These are phyloP conservation scores for Irena cyanogastra DNA, from an alignment of 2,113 vertebrate species.

Conservation along the genomic window DNA sequence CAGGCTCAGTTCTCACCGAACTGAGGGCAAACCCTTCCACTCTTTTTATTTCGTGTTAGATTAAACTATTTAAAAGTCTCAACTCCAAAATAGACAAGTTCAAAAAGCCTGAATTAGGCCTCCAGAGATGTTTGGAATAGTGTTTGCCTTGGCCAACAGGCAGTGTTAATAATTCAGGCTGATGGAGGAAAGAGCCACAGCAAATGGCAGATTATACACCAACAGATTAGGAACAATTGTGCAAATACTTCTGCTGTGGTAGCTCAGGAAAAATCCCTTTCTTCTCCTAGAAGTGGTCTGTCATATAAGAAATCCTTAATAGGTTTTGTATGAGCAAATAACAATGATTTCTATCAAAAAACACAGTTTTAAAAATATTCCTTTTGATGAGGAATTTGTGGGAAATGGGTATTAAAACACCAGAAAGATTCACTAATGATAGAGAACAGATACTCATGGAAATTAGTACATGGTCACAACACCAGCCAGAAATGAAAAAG, in stretches of 20 bases:
- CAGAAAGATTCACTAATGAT: not conserved
- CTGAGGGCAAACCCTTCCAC: not conserved
- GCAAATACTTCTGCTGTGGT: slow-evolving; percentile 32
- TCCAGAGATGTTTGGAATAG: not conserved
- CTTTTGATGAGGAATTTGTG: slow-evolving; percentile 1
- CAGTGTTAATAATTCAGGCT: not conserved
- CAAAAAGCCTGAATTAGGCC: not conserved
- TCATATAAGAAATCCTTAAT: slow-evolving; percentile 19
- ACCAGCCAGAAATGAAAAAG: not conserved
- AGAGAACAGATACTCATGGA: not conserved
- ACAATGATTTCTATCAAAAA: not conserved
- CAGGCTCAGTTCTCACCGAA: not conserved
- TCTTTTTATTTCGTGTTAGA: not conserved
- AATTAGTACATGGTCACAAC: not conserved
- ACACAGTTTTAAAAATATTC: not conserved
- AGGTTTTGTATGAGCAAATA: slow-evolving; percentile 2
- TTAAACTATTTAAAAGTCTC: not conserved
- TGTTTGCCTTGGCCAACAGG: slow-evolving; percentile 9
- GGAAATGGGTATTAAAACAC: slow-evolving; percentile 15
- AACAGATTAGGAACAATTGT: slow-evolving; percentile 13
- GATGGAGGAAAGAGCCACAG: not conserved
- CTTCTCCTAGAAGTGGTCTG: slow-evolving; percentile 8
- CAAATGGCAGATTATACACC: not conserved
- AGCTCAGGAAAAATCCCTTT: not conserved
- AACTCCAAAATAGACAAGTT: not conserved